phyloP scores from a whole-genome alignment of 2,888 invertebrate genomes.

The Drosophila kuntzei region DNA sequence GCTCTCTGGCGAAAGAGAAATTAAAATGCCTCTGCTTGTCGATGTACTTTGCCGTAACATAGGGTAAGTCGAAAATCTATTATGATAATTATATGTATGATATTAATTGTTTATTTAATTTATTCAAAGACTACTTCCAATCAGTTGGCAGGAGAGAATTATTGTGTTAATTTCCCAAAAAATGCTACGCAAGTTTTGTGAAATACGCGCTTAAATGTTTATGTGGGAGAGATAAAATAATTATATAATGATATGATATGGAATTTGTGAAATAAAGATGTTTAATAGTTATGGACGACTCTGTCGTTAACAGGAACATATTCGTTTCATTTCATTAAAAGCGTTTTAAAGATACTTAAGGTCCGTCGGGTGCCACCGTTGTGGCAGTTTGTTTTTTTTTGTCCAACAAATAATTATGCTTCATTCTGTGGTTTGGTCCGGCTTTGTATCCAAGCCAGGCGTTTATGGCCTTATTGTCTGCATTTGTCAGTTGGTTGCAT shows the following conservation, averaged over 20 bases:
- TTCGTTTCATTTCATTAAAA: constrained; percentile 35
- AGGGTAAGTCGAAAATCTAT: constrained; percentile 39
- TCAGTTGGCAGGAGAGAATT: constrained; percentile 42
- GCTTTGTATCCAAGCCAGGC: constrained; percentile 16
- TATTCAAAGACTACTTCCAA: constrained; percentile 39
- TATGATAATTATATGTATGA: background rate
- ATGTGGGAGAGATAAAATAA: background rate
- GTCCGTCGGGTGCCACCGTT: constrained; percentile 3
- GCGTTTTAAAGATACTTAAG: constrained; percentile 34
- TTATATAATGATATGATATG: background rate
- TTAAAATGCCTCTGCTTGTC: constrained; percentile 57
- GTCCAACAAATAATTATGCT: constrained; percentile 34
- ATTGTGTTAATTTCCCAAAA: background rate
- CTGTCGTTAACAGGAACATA: background rate
- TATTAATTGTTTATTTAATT: background rate
- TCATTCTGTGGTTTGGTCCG: constrained; percentile 21
- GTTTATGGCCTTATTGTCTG: constrained; percentile 49
- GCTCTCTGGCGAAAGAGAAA: constrained; percentile 64
- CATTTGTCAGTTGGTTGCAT: constrained; percentile 42
- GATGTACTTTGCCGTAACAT: constrained; percentile 30
- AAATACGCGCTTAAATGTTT: background rate
- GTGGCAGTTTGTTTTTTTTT: constrained; percentile 30
- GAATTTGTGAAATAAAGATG: background rate
- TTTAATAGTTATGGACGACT: background rate
- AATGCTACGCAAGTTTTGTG: background rate